These are phyloP conservation scores for Baryphthengus martii DNA, from an alignment of 2,113 vertebrate genomes.

Conservation along the genomic window DNA sequence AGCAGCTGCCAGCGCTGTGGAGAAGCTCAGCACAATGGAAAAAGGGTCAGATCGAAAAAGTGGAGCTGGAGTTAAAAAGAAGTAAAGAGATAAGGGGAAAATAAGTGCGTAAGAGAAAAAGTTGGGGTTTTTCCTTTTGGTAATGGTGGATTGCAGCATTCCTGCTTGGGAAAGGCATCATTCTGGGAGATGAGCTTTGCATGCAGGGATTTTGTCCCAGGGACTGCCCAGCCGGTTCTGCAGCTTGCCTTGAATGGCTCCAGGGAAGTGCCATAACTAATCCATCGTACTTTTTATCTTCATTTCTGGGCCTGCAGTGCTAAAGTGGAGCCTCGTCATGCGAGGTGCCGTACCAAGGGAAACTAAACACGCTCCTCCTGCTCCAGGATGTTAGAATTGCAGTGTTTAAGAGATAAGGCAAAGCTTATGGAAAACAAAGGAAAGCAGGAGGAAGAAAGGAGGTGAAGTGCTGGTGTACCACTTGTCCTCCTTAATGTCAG, in stretches of 20 bases:
- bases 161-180: neutral
- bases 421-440: neutral
- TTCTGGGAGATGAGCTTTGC: neutral
- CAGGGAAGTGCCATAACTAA: neutral
- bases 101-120: neutral
- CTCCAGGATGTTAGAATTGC: neutral
- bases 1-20: conserved; percentile 40
- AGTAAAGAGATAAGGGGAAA: neutral
- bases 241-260: neutral
- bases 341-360: neutral
- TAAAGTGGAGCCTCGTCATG: neutral
- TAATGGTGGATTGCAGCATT: neutral
- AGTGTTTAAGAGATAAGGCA: neutral
- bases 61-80: neutral
- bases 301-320: neutral
- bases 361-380: neutral
- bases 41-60: conserved; percentile 15
- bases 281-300: neutral
- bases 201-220: neutral
- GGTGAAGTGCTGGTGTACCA: neutral
- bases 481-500: neutral
- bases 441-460: neutral
- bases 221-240: neutral
- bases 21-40: neutral
- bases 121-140: neutral